Evolutionary conservation across 2,113 vertebrate species (phyloP).

Genomic region (Chaetodon trifascialis): DNA sequence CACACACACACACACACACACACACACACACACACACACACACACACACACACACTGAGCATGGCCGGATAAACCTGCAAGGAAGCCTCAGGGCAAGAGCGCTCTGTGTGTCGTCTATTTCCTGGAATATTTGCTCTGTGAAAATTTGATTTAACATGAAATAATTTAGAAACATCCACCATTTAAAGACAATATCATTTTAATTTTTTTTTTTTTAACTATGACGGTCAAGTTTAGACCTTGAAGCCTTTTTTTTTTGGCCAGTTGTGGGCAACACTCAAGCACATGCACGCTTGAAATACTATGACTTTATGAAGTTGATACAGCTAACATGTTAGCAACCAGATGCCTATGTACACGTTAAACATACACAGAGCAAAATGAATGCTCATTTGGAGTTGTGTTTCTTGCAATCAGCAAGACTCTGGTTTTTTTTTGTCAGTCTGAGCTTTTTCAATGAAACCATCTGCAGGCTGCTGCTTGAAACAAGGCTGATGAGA

Average conservation of each 20-base stretch:
- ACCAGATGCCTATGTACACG: background rate
- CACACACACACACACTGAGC: conserved; percentile 9
- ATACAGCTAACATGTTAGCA: background rate
- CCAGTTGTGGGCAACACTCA: background rate
- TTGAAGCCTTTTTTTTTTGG: background rate
- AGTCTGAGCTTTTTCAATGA: too few species aligned
- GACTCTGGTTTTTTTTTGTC: too few species aligned
- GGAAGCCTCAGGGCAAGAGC: conserved; percentile 1
- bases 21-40: conserved; percentile 26
- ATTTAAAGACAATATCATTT: background rate
- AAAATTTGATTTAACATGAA: background rate
- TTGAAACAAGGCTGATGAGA: too few species aligned
- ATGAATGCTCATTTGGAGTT: too few species aligned
- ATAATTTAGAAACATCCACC: background rate
- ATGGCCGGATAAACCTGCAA: background rate
- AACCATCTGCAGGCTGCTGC: too few species aligned
- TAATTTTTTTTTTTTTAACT: background rate
- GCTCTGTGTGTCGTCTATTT: background rate
- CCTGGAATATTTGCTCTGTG: background rate
- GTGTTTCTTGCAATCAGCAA: too few species aligned
- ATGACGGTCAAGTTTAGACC: background rate
- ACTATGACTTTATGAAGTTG: background rate
- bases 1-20: conserved; percentile 25
- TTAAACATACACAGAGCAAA: background rate
- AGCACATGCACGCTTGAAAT: background rate